Conservation (phyloP, 2,888 invertebrate species). For the Teleogryllus oceanicus region DNA sequence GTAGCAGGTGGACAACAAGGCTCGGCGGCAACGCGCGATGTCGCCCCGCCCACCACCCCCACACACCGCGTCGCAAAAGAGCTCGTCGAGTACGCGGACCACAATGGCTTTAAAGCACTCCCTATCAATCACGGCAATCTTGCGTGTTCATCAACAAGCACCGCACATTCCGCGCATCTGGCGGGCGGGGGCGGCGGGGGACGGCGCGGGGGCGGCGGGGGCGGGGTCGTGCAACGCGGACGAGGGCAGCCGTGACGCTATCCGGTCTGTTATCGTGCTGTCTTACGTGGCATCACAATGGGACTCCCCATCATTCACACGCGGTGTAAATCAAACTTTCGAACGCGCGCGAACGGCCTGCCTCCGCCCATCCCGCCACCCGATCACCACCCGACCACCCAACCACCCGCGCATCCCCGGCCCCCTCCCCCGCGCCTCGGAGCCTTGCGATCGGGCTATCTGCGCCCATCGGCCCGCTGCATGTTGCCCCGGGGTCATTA, state of each 20-base stretch:
- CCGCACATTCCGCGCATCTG: conserved; percentile 5
- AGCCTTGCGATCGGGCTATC: background rate
- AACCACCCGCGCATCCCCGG: background rate
- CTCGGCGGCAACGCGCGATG: background rate
- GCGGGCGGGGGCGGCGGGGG: background rate
- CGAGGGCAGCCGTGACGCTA: background rate
- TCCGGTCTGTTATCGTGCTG: conserved; percentile 1
- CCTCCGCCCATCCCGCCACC: background rate
- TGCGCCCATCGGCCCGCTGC: background rate
- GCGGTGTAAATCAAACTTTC: conserved; percentile 9
- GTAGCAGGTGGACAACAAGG: no score
- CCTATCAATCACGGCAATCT: background rate
- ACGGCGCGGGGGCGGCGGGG: background rate
- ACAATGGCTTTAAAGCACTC: conserved; percentile 7
- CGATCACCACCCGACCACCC: background rate
- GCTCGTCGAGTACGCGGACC: background rate
- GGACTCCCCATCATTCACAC: background rate
- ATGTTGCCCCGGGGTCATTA: conserved; percentile 4
- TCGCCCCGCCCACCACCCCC: background rate
- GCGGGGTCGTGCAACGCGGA: background rate
- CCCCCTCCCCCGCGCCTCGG: background rate
- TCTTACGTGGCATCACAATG: conserved; percentile 18
- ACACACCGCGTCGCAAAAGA: background rate
- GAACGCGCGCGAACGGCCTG: background rate
- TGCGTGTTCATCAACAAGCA: conserved; percentile 18